Conservation (phyloP, 2,888 invertebrate genomes). For the Teinopalpus imperialis region DNA sequence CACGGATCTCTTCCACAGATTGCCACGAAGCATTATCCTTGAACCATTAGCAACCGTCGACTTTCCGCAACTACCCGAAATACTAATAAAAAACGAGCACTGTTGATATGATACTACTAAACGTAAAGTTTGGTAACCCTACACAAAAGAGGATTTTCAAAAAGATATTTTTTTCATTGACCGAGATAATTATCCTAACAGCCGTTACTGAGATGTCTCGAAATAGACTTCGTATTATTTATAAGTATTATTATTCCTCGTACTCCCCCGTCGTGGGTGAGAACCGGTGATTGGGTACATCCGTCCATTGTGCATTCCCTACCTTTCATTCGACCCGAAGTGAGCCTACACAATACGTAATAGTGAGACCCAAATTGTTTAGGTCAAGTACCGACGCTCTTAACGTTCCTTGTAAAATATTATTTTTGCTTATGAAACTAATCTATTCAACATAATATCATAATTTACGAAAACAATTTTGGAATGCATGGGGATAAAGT, state of each 20-base stretch:
- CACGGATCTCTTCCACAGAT: too few relatives aligned
- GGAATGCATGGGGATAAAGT: too few relatives aligned
- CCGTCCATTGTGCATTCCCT: conserved; percentile 37
- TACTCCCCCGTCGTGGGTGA: conserved; percentile 32
- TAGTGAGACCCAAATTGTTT: conserved; percentile 22
- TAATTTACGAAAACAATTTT: too few relatives aligned
- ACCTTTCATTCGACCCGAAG: conserved; percentile 26
- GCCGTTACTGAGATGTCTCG: conserved; percentile 12
- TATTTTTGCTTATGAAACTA: too few relatives aligned
- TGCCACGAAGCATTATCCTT: too few relatives aligned
- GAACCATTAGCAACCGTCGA: too few relatives aligned
- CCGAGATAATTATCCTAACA: conserved; percentile 17
- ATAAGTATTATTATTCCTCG: conserved; percentile 25
- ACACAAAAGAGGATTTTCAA: conserved; percentile 5
- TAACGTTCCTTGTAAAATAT: not conserved
- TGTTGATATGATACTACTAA: too few relatives aligned
- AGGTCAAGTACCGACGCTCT: conserved; percentile 22
- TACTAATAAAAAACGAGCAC: too few relatives aligned
- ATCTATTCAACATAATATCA: too few relatives aligned
- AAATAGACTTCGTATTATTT: conserved; percentile 19
- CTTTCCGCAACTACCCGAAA: too few relatives aligned
- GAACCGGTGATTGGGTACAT: conserved; percentile 37
- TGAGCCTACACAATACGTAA: conserved; percentile 26
- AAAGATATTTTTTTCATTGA: conserved; percentile 15
- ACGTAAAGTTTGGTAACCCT: conserved; percentile 1